Base-by-base conservation (phyloP, 1,140 invertebrate species). In the Papilio helenus region DNA sequence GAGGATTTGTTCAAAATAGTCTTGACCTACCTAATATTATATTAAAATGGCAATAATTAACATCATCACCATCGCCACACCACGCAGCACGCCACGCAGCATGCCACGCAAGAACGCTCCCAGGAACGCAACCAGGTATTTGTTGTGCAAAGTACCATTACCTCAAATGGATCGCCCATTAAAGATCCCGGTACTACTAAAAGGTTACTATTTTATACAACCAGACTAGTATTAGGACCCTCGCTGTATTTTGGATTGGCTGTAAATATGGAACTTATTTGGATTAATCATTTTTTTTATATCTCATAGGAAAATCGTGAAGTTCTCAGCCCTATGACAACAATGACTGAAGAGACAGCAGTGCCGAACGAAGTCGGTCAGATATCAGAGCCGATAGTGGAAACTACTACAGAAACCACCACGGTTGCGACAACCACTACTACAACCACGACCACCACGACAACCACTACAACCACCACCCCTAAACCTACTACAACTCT, bases 391-490 rank as follows among this genome's bases (percentile, higher is more conserved):
- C 92, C 93, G 5, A 85, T 90, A 1, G 89, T 93, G 0, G 93
- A 92, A 20, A 92, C 91, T 3, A 94, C 93, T 0, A 93, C 95
- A 12, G 93, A 94, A 80, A 94, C 94, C 29, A 95, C 93, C 1
- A 95, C 95, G 78, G 90, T 92, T 79, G 94, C 95, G 81, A 96
- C 95, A 49, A 95, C 95, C 71, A 95, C 95, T 51, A 95, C 95
- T 29, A 95, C 95, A 80, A 95, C 95, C 46, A 95, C 94, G 0
- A 93, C 94, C 0, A 94, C 92, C 4, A 95, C 90, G 0, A 91
- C 92, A 1, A 92, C 93, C 0, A 95, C 95, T 0, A 95, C 95
- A 2, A 95, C 92, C 0, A 90, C 91, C 0, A 88, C 88, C 0
- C 89, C 92, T n/a, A 91, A 91, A 1, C 94, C 95, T 0, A 95